Evolutionary conservation across 1,140 invertebrate genomes (phyloP).

Genomic region (Drosophila carrolli): DNA sequence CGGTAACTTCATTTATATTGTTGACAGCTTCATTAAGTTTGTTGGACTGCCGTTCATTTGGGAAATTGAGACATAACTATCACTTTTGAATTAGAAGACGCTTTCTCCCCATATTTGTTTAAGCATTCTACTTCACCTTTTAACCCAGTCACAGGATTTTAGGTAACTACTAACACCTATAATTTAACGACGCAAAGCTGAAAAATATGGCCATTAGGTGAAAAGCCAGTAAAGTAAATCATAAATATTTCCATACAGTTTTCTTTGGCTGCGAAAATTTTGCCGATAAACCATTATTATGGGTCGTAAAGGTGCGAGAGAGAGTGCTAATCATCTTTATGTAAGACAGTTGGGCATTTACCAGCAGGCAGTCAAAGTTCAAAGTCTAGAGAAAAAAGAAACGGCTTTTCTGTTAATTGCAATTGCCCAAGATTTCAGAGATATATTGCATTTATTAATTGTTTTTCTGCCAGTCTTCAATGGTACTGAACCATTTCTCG

Average conservation of each 20-base stretch:
- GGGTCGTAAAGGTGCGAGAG: not conserved
- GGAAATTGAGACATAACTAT: not conserved
- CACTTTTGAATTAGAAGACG: not conserved
- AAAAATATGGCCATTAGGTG: not conserved
- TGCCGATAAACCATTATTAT: not conserved
- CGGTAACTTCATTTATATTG: not conserved
- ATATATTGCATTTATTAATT: slow-evolving; percentile 51
- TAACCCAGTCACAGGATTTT: not conserved
- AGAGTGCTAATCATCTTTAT: slow-evolving; percentile 17
- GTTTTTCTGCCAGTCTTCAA: slow-evolving; percentile 39
- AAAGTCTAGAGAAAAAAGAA: slow-evolving; percentile 11
- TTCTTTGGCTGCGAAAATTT: not conserved
- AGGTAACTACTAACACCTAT: not conserved
- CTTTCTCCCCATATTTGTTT: not conserved
- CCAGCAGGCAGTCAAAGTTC: slow-evolving; percentile 9
- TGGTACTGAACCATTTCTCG: slow-evolving; percentile 63
- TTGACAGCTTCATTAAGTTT: not conserved
- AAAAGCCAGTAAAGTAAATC: not conserved
- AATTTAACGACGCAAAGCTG: slow-evolving; percentile 2
- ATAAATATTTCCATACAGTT: slow-evolving; percentile 4
- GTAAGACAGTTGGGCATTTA: slow-evolving; percentile 12
- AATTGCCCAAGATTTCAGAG: slow-evolving; percentile 49
- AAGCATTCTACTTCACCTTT: not conserved
- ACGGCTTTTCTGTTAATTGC: slow-evolving; percentile 32
- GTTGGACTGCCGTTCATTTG: no score